Percentiles rank a stretch among this genome's conserved stretches.
These are phyloP conservation scores for Sebastes nivosus DNA, from an alignment of 2,797 vertebrate genomes.

Conservation along the genomic window DNA sequence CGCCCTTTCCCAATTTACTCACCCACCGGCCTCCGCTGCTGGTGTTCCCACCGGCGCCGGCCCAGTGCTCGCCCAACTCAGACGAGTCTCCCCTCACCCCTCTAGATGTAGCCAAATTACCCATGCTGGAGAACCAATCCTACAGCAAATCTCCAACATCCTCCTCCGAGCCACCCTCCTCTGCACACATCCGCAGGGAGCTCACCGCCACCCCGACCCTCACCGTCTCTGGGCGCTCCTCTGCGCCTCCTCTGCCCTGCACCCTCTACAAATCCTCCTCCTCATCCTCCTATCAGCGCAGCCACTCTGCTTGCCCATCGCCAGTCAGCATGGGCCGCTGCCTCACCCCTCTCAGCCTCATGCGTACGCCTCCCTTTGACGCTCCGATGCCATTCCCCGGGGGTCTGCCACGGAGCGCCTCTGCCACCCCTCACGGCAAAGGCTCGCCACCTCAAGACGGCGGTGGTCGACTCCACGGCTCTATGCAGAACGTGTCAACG, in stretches of 20 bases:
- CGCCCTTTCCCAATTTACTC: constrained; percentile 97
- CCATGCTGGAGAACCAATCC: constrained; percentile 91
- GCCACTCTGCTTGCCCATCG: constrained; percentile 95
- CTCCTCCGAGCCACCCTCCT: constrained; percentile 81
- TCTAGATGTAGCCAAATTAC: constrained; percentile 93
- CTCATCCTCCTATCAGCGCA: constrained; percentile 88
- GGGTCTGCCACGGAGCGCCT: constrained; percentile 89
- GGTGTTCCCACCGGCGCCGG: constrained; percentile 95
- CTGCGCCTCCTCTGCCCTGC: constrained; percentile 93
- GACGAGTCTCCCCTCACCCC: constrained; percentile 98
- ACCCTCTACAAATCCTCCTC: constrained; percentile 93
- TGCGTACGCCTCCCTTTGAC: constrained; percentile 94
- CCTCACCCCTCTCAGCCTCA: constrained; percentile 97
- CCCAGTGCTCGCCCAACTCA: constrained; percentile 97
- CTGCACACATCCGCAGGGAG: constrained; percentile 88
- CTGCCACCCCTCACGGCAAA: constrained; percentile 92
- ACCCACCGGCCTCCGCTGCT: constrained; percentile 94
- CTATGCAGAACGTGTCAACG: constrained; percentile 88
- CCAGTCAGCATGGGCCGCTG: constrained; percentile 97
- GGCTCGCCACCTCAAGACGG: constrained; percentile 91
- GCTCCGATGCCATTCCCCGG: constrained; percentile 81
- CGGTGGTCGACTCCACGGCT: constrained; percentile 87
- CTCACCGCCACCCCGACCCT: constrained; percentile 89
- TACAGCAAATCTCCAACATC: constrained; percentile 95
- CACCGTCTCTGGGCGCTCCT: constrained; percentile 88